phyloP scores from a whole-genome alignment of 2,888 invertebrate species.

The Loripinus fragilis region DNA sequence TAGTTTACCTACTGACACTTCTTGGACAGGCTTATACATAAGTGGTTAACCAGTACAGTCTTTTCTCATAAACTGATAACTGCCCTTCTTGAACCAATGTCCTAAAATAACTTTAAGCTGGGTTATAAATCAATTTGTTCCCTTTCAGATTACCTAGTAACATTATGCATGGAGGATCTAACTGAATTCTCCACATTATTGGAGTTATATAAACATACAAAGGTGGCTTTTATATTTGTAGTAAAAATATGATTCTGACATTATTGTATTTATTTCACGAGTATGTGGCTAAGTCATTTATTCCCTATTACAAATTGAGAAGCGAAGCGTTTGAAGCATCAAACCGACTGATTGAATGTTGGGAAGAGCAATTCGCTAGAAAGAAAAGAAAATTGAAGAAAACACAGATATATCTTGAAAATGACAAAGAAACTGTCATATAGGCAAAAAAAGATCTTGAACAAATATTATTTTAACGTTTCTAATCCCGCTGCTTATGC shows the following conservation, averaged over 20 bases:
- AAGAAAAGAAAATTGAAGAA: not conserved
- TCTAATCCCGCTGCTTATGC: conserved; percentile 28
- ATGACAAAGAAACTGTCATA: not conserved
- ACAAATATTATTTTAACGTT: conserved; percentile 28
- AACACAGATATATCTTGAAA: not conserved
- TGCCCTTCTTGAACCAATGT: too few relatives aligned
- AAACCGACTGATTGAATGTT: not conserved
- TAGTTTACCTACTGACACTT: too few relatives aligned
- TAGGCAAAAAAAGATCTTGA: not conserved
- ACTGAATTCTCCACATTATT: not conserved
- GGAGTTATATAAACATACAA: not conserved
- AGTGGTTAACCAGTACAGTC: not conserved
- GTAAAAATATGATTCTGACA: not conserved
- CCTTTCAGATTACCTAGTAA: not conserved
- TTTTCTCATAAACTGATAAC: not conserved
- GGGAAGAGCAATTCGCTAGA: not conserved
- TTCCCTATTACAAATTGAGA: not conserved
- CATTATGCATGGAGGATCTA: not conserved
- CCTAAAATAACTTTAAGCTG: not conserved
- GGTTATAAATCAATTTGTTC: not conserved
- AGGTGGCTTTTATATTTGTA: not conserved
- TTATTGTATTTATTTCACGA: conserved; percentile 1
- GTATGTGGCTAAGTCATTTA: conserved; percentile 7
- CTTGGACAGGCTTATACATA: not conserved
- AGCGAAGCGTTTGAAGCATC: not conserved